Base-by-base conservation (phyloP, 1,140 invertebrate species). In the Tetranychus cinnabarinus region DNA sequence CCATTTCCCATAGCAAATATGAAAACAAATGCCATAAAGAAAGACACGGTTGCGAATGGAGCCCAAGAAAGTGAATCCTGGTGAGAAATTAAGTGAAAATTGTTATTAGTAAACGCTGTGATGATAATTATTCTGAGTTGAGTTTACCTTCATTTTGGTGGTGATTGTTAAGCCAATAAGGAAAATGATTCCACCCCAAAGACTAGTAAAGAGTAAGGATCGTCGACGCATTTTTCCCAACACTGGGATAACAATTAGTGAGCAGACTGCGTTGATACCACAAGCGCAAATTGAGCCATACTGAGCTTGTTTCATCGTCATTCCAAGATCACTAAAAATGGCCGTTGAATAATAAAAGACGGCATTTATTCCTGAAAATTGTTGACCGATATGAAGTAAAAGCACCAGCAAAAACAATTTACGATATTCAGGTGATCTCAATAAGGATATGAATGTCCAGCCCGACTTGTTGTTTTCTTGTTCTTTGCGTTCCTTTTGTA, bases 361-460 rank as follows among this genome's bases (percentile, higher is more conserved):
- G 59, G 85, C 84, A 74, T 89, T 90, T 45, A 90, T 87, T 48
- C 86, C 86, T 65, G 81, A 82, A 52, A 86, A 76, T 72, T 90
- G 87, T 71, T 90, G 86, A 0, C 86, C 84, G 45, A 79, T 77
- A 70, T 88, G 85, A 70, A 87, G 74, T 45, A 78, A 69, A 68
- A 81, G 81, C 3, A 83, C 80, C 54, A 89, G 75, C 34, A 86
- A 66, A 6, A 89, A 67, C 6, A 84, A 82, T 52, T 85, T 70
- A 34, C 78, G 72, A 6, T 87, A 71, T 2, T 67, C 48, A 7
- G 37, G 50, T 12, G 59, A 56, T 36, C 15, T 46, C 23, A 65
- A 33, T 56, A 69, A 13, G 34, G 37, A 35, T 33, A 47, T 35
- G 1, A 68, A 46, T 45, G 56, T 58, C 61, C 60, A 64, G 33